These are phyloP conservation scores for Ctenochaetus hawaiiensis DNA, from an alignment of 2,797 vertebrate genomes.

Conservation along the genomic window DNA sequence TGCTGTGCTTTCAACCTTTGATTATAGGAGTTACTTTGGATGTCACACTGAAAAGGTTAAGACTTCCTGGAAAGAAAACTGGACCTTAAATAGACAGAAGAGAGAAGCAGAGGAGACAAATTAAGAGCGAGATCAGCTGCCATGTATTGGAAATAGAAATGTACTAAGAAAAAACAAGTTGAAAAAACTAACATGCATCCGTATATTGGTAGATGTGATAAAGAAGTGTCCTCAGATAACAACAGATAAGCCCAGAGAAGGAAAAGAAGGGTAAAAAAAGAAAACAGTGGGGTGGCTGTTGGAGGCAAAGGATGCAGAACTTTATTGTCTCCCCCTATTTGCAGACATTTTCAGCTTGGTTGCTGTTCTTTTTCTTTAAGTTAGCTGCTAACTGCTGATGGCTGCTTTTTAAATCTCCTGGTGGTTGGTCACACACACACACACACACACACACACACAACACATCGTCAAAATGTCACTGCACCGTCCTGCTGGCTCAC, in stretches of 20 bases:
- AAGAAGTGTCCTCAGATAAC: conserved; percentile 10
- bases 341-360: no score
- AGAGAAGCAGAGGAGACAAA: neutral
- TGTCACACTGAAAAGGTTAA: conserved; percentile 39
- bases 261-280: no score
- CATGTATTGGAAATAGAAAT: neutral
- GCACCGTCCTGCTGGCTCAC: no score
- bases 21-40: neutral
- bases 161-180: conserved; percentile 1
- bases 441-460: no score
- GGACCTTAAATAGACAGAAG: conserved; percentile 1
- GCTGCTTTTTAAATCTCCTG: no score
- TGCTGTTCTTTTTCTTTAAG: no score
- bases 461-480: no score
- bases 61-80: neutral
- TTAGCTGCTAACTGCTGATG: no score
- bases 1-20: conserved; percentile 32
- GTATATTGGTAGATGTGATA: conserved; percentile 10
- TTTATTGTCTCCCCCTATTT: no score
- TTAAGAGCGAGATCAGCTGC: neutral
- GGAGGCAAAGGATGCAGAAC: no score
- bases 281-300: no score
- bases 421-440: no score
- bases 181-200: neutral
- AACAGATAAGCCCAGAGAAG: neutral